These are phyloP conservation scores for Acrossocheilus wenchowensis DNA, from an alignment of 2,797 vertebrate species.

Conservation along the genomic window DNA sequence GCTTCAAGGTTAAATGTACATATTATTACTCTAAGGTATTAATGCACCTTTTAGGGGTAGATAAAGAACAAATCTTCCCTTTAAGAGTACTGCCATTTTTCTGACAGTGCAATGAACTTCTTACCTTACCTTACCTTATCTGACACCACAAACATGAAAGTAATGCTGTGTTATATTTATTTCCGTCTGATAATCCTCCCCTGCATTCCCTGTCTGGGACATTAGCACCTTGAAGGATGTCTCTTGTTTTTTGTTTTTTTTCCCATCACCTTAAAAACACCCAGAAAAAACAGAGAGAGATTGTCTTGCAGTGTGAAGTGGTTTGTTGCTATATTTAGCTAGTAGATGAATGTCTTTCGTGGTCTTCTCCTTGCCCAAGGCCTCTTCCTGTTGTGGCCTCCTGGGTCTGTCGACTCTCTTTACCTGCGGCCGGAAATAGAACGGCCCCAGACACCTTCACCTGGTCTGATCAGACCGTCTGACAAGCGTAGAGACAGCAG, in stretches of 20 bases:
- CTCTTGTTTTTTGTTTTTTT: constrained; percentile 12
- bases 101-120: background rate
- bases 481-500: constrained; percentile 28
- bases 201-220: constrained; percentile 4
- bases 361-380: constrained; percentile 10
- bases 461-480: constrained; percentile 21
- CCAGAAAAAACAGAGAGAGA: background rate
- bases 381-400: constrained; percentile 26
- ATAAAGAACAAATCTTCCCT: background rate
- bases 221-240: constrained; percentile 17
- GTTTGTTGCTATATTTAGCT: constrained; percentile 50
- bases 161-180: background rate
- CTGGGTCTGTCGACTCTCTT: constrained; percentile 25
- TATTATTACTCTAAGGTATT: background rate
- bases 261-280: constrained; percentile 18
- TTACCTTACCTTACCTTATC: background rate
- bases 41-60: background rate
- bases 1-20: background rate
- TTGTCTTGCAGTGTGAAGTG: constrained; percentile 19
- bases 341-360: constrained; percentile 30
- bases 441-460: constrained; percentile 26
- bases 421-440: constrained; percentile 41
- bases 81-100: background rate
- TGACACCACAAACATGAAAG: constrained; percentile 36
- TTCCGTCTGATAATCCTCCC: background rate